Percentiles rank a stretch among this genome's conserved stretches.
phyloP scores from a whole-genome alignment of 2,888 invertebrate species.

The Stratiomys singularior region DNA sequence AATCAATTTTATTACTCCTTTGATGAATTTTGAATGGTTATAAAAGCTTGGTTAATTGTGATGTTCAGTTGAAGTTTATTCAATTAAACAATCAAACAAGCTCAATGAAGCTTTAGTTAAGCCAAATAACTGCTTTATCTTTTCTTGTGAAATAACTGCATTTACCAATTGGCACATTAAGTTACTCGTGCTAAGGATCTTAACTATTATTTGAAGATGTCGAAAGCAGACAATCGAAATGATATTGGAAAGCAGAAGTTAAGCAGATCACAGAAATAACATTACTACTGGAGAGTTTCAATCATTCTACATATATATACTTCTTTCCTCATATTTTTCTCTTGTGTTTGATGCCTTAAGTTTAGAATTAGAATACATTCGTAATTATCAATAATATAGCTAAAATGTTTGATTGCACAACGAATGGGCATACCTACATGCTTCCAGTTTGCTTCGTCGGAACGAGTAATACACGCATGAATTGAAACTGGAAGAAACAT shows the following conservation, averaged over 20 bases:
- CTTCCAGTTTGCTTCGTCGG: constrained; percentile 26
- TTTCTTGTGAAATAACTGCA: neutral
- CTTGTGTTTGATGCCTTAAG: neutral
- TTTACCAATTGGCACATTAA: constrained; percentile 1
- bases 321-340: constrained; percentile 18
- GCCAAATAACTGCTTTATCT: no score
- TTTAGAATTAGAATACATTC: constrained; percentile 40
- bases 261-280: neutral
- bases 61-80: no score
- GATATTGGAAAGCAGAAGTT: neutral
- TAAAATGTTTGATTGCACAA: constrained; percentile 45
- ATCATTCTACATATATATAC: constrained; percentile 24
- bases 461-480: neutral
- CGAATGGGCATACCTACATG: constrained; percentile 45
- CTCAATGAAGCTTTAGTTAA: no score
- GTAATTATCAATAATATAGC: constrained; percentile 41
- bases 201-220: no score
- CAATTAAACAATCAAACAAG: no score
- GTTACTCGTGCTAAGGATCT: no score
- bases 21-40: no score
- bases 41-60: no score
- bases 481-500: constrained; percentile 40
- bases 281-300: neutral
- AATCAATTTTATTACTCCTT: no score
- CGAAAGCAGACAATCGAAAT: no score